phyloP scores from a whole-genome alignment of 2,113 vertebrate species.

The Tapirus terrestris region DNA sequence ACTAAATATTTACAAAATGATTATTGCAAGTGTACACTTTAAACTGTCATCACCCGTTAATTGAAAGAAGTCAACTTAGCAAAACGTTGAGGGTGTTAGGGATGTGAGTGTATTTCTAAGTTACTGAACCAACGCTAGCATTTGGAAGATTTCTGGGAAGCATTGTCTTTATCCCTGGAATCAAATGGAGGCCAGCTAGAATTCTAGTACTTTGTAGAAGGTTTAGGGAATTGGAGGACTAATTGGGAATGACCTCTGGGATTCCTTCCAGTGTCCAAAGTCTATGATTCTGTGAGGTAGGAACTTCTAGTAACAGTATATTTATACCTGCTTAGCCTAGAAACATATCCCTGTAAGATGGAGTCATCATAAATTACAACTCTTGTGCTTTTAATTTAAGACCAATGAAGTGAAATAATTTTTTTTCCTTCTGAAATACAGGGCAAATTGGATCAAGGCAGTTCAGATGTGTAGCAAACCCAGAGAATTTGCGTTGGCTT shows the following conservation, averaged over 20 bases:
- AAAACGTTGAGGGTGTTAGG: background rate
- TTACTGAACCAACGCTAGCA: background rate
- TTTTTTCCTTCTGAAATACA: conserved; percentile 74
- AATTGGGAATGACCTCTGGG: background rate
- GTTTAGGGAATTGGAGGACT: background rate
- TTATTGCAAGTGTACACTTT: background rate
- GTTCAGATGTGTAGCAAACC: conserved; percentile 99
- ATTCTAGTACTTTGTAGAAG: background rate
- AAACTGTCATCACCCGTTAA: background rate
- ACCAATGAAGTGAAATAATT: background rate
- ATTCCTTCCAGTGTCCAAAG: background rate
- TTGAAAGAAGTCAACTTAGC: background rate
- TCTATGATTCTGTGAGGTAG: background rate
- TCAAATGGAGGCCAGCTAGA: background rate
- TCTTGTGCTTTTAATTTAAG: conserved; percentile 27
- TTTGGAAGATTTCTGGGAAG: background rate
- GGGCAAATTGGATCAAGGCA: conserved; percentile 99
- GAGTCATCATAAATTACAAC: background rate
- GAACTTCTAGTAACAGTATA: background rate
- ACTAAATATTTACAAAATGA: background rate
- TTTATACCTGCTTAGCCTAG: background rate
- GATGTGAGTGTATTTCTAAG: background rate
- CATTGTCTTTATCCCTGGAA: background rate
- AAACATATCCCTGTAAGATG: background rate
- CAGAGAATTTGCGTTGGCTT: conserved; percentile 96